These are phyloP conservation scores for Lasioglossum villosulum DNA, from an alignment of 2,888 invertebrate species.

Conservation along the genomic window DNA sequence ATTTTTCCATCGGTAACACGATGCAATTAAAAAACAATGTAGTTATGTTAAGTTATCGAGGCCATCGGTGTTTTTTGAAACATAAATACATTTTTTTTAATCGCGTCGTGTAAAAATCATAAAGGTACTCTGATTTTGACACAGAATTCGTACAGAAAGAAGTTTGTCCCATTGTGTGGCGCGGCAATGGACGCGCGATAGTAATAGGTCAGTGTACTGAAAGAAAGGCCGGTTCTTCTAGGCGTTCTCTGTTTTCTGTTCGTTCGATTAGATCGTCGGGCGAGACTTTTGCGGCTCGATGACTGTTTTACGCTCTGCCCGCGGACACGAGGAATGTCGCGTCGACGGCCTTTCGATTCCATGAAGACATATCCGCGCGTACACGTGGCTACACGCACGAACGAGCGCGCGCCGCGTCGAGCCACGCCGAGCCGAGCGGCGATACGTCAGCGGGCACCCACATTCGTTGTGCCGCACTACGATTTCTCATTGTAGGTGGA, in stretches of 20 bases:
- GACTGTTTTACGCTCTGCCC: constrained; percentile 63
- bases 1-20: no score
- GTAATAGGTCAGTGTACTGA: constrained; percentile 16
- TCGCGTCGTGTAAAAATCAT: no score
- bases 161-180: no score
- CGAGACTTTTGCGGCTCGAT: constrained; percentile 24
- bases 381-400: constrained; percentile 46
- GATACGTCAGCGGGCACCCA: constrained; percentile 76
- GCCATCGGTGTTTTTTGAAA: no score
- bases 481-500: constrained; percentile 80
- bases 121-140: no score
- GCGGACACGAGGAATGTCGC: constrained; percentile 60
- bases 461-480: constrained; percentile 73
- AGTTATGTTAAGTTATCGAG: no score
- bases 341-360: constrained; percentile 69
- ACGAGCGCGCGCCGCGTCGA: constrained; percentile 17
- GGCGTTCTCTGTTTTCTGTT: constrained; percentile 23
- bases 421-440: constrained; percentile 29
- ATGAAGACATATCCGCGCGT: constrained; percentile 74
- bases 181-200: constrained; percentile 2
- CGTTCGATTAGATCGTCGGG: constrained; percentile 47
- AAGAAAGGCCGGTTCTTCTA: constrained; percentile 11
- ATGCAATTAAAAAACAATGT: no score
- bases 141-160: no score
- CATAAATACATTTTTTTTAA: no score